Evolutionary conservation across 2,888 invertebrate species (phyloP).

Genomic region (Diabrotica balteata): DNA sequence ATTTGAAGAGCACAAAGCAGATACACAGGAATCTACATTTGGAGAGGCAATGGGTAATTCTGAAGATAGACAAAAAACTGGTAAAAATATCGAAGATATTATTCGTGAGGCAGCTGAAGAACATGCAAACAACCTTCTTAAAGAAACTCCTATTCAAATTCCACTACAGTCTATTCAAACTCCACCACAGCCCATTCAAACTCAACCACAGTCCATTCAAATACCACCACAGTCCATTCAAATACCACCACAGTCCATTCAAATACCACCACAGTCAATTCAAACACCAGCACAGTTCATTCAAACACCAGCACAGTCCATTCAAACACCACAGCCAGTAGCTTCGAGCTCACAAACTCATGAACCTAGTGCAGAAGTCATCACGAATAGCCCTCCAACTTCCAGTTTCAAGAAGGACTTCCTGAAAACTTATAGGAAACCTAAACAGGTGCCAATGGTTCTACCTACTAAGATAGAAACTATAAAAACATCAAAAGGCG

Average conservation of each 20-base stretch:
- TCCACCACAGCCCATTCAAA: no score
- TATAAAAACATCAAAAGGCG: slow-evolving; percentile 47
- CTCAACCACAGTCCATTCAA: no score
- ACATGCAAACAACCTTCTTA: slow-evolving; percentile 49
- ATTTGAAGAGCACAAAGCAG: neutral
- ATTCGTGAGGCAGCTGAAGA: slow-evolving; percentile 56
- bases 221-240: neutral
- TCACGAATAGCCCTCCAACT: neutral
- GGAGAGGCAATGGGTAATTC: neutral
- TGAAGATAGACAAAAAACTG: slow-evolving; percentile 22
- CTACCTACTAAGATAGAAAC: slow-evolving; percentile 45
- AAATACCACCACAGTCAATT: no score
- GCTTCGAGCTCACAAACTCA: no score
- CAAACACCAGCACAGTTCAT: no score
- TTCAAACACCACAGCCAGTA: no score
- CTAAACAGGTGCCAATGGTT: slow-evolving; percentile 35
- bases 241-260: no score
- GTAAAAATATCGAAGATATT: slow-evolving; percentile 54
- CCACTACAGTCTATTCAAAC: no score
- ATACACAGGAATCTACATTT: neutral
- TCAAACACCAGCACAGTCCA: slow-evolving; percentile 1
- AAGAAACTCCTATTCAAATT: slow-evolving; percentile 14
- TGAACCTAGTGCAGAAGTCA: no score
- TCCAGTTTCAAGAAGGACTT: slow-evolving; percentile 8
- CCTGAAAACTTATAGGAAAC: slow-evolving; percentile 41